Evolutionary conservation across 2,888 invertebrate species (phyloP), one percentile per base, ranked within the genome.

Genomic region (Drosophila heteroneura): DNA sequence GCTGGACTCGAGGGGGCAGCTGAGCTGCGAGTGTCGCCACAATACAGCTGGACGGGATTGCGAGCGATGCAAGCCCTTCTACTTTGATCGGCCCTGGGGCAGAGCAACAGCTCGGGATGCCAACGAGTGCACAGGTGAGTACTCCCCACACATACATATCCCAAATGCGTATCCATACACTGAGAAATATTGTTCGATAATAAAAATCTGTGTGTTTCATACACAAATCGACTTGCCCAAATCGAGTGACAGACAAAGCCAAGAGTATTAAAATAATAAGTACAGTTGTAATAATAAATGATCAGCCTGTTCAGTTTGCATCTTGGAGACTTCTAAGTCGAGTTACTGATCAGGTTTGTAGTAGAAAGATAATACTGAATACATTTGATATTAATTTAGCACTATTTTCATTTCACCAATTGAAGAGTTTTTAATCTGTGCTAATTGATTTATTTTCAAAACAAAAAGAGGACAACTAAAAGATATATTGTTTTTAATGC

Each of bases 1-100:
- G 95, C 95, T 80, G 82, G 83, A 61, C 83, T 81, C 57, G 37
- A 81, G 67, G 33, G 79, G 86, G 58, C 92, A 92, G 71, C 77
- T 98, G 94, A 96, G 96, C 66, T 99, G 99, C 94, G 99, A 99
- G 92, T 99, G 99, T 94, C 97, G 97, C 94, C 99, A 99, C 94
- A 99, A 99, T 94, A 99, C 99, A 63, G 99, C 98, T 44, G 99
- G 99, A 62, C 95, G 97, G 76, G 99, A 99, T 94, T 99, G 99
- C 95, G 99, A 99, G 94, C 95, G 98, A 81, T 99, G 99, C 95
- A 99, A 98, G 94, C 98, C 98, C 71, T 99, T 99, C 95, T 98
- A 99, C 95, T 99, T 98, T 94, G 99, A 99, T 94, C 95, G 99
- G 86, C 99, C 99, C 74, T 99, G 99, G 99, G 98, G 98, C 84